Base-by-base conservation (phyloP, 2,797 vertebrate genomes). In the Tarsius wallacei region DNA sequence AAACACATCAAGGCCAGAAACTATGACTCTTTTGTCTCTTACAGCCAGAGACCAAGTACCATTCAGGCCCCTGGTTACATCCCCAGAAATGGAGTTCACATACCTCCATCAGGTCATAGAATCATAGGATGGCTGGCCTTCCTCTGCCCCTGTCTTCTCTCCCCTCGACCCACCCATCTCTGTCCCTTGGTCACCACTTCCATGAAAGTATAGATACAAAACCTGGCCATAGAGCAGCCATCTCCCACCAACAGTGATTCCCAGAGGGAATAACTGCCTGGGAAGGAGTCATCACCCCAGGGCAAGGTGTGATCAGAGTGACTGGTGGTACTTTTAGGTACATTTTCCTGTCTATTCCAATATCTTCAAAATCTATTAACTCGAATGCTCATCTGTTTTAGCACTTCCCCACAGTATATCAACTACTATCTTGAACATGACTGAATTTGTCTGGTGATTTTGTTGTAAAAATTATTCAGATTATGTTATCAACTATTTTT, bases 401-500 rank as follows among this genome's bases (percentile, higher is more conserved):
- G 11, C 36, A 49, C 8, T 80, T 64, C 13, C 12, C 49, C 19
- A 73, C 47, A 36, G 21, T 64, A 47, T 28, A 63, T 63, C 28
- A 71, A 55, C 33, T 57, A 28, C 13, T 26, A 11, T 73, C 71
- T 80, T 71, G 16, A 76, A 63, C 49, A 84, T 11, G 17, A 80
- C 87, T 61, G 55, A 61, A 78, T 61, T 22, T 70, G 59, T 68
- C 21, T 70, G 24, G 71, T 57, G 83, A 28, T 22, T 80, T 91
- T 81, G 42, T 24, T 66, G 61, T 66, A 63, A 73, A 81, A 66
- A 64, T 64, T 73, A 22, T 21, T 49, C 2, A 57, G 26, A 55
- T 84, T 70, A 70, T 88, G n/a, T 63, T 63, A 77, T 47, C 61
- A 93, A 89, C 28, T 93, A 28, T 77, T 93, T 93, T 93, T 47